Conservation (phyloP, 2,113 vertebrate genomes). For the Capreolus pygargus region DNA sequence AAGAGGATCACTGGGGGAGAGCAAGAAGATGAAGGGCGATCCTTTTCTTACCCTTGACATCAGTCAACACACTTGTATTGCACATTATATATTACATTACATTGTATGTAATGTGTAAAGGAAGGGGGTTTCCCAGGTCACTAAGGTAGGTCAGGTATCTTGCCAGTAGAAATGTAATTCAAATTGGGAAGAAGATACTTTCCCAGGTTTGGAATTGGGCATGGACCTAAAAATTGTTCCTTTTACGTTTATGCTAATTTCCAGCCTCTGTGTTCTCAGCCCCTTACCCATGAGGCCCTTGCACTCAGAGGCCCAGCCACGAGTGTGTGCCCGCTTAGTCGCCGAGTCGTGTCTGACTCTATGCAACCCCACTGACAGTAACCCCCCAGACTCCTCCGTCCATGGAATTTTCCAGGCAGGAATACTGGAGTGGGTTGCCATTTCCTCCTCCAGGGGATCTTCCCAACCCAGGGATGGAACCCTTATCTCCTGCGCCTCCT, state of each 20-base stretch:
- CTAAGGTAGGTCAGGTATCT: not conserved
- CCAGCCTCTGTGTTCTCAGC: not conserved
- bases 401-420: not conserved
- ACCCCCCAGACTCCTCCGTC: not conserved
- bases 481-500: not conserved
- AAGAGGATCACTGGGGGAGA: not conserved
- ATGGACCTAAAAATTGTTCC: not conserved
- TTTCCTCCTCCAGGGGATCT: not conserved
- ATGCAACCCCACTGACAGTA: not conserved
- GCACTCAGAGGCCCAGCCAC: not conserved
- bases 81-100: not conserved
- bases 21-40: not conserved
- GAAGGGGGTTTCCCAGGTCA: not conserved
- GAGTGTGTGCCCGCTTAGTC: not conserved
- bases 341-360: not conserved
- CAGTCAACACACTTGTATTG: not conserved
- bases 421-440: not conserved
- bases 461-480: not conserved
- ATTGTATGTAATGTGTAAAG: not conserved
- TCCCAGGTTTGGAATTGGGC: not conserved
- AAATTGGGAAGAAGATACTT: not conserved
- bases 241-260: constrained; percentile 23
- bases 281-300: not conserved
- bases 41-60: not conserved
- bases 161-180: not conserved